Base-by-base conservation (phyloP, 2,797 vertebrate genomes). In the Oceanodroma leucorhoa region DNA sequence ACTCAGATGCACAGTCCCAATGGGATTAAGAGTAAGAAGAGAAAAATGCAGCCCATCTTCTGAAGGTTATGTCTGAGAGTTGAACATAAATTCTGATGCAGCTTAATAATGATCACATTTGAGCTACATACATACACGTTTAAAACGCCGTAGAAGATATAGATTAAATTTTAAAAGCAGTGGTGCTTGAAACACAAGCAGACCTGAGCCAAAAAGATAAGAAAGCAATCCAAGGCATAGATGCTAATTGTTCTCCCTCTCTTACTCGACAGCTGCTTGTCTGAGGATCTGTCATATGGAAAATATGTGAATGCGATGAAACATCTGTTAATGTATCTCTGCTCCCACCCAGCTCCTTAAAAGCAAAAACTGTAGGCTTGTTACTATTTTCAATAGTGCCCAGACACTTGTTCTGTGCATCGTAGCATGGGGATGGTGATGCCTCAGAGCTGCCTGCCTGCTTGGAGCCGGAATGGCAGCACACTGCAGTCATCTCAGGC, bases 231-330 rank as follows among this genome's bases (percentile, higher is more conserved):
- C 53, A 90, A 55, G 34, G 57, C 46, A 64, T 69, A 66, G 75
- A 89, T 60, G 18, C 40, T 82, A 78, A 78, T 46, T 92, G 92
- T 93, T 95, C 38, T 7, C 53, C 65, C 29, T 91, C 69, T 90
- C 53, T 94, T 93, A 87, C 77, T 96, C 65, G 55, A 88, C 97
- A 98, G 96, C 97, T 98, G 96, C 90, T 94, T 82, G 50, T 93
- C 55, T 38, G 40, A 61, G 66, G 87, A 78, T 86, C 92, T 96
- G 90, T 96, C 92, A 93, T 87, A 96, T 0, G 94, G 97, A 95
- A 96, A 97, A 95, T 93, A 82, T 90, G 91, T 85, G 90, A 95
- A 95, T 64, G 48, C 2, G 4, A 94, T 62, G 70, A 96, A 96
- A 94, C 75, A 93, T 93, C 92, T 91, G 55, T 53, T 95, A 96